A percentile compares a stretch with the other conserved stretches of the same genome.
phyloP scores from a whole-genome alignment of 2,888 invertebrate genomes.

The Phasia obesa region DNA sequence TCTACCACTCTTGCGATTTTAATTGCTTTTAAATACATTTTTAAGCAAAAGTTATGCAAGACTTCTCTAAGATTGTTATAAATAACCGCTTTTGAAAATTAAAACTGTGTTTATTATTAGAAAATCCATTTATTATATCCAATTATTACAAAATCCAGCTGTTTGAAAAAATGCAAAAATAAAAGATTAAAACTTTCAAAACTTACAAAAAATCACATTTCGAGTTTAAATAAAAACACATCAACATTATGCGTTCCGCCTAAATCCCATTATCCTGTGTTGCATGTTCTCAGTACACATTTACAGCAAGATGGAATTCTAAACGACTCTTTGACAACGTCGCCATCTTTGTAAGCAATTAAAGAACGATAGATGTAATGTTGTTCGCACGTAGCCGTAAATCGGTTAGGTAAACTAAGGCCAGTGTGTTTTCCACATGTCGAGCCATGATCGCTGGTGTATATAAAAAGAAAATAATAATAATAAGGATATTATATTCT shows the following conservation, averaged over 20 bases:
- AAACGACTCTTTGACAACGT: slow-evolving; percentile 83
- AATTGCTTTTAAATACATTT: too few relatives aligned
- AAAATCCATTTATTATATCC: too few relatives aligned
- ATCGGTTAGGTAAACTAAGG: slow-evolving; percentile 73
- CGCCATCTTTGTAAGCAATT: slow-evolving; percentile 83
- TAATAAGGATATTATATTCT: too few relatives aligned
- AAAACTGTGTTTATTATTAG: too few relatives aligned
- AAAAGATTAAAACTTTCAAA: background rate
- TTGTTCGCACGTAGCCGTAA: slow-evolving; percentile 84
- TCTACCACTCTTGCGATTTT: too few relatives aligned
- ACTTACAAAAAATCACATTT: background rate
- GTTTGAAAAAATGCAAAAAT: background rate
- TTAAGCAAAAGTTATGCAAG: too few relatives aligned
- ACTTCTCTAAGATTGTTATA: too few relatives aligned
- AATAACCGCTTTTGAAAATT: too few relatives aligned
- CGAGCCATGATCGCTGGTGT: slow-evolving; percentile 81
- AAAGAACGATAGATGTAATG: slow-evolving; percentile 84
- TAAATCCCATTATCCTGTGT: too few relatives aligned
- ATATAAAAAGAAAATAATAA: background rate
- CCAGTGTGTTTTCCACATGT: slow-evolving; percentile 80
- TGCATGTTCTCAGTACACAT: slow-evolving; percentile 83
- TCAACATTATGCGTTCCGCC: background rate
- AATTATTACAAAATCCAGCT: too few relatives aligned
- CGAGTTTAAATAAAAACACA: background rate
- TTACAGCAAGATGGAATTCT: slow-evolving; percentile 90